Base-by-base conservation (phyloP, 2,797 vertebrate species). In the Dallia pectoralis region DNA sequence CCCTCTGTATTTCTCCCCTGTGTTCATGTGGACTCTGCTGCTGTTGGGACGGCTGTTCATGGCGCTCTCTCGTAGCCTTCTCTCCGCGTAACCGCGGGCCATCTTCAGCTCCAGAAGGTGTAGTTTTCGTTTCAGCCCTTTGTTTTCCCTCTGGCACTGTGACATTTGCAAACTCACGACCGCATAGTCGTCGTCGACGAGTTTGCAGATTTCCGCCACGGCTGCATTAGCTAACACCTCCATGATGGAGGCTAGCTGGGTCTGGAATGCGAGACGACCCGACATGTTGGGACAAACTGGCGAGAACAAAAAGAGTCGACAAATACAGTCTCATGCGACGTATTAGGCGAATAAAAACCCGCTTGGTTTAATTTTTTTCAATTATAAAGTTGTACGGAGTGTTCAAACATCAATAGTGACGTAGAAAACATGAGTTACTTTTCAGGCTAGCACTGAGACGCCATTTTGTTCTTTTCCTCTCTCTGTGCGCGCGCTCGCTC, bases 171-270 rank as follows among this genome's bases (percentile, higher is more conserved):
- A 40, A 33, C 85, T 91, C 51, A 93, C 89, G 59, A 93, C 85
- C 14, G 93, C 92, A 12, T 89, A 93, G 72, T 93, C 92, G 63
- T 93, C 93, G 82, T 94, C 93, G 49, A 94, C 91, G 48, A 94
- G 89, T 44, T 94, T 93, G 22, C 92, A 93, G 74, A 94, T 94
- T 82, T 94, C 93, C 9, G 90, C 92, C 77, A 94, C 92, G 0
- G 93, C 93, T 0, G 92, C 91, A 47, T 94, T 94, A 2, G 92
- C 92, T 47, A 94, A 81, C 0, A 92, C 92, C 89, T 94, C 93
- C 92, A 94, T 93, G 77, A 94, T 93, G 88, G 92, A 94, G 74
- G 93, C 93, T 64, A 94, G 85, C 89, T 93, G 93, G 4, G 92
- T 93, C 83, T 93, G 93, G 70, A 94, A 93, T 74, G 92, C 90